These are phyloP conservation scores for Hydrotaea cyrtoneurina DNA, from an alignment of 2,888 invertebrate species.

Conservation along the genomic window DNA sequence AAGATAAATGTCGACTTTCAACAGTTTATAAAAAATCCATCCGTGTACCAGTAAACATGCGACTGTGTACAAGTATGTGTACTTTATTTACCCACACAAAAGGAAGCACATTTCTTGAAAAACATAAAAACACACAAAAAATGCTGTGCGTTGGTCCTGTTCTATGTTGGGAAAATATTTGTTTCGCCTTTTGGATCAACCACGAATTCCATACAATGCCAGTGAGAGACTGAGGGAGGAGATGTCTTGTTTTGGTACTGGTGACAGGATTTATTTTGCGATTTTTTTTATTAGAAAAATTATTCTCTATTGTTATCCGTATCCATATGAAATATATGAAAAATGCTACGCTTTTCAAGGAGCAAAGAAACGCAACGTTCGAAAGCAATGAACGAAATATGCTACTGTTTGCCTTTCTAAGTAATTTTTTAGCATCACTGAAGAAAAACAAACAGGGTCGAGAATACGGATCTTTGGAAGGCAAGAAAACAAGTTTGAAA, in stretches of 20 bases:
- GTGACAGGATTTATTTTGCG: conserved; percentile 12
- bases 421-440: conserved; percentile 2
- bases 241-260: not conserved
- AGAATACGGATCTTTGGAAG: not conserved
- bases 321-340: not conserved
- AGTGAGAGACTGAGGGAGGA: not conserved
- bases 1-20: conserved; percentile 66
- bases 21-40: conserved; percentile 54
- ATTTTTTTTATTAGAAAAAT: conserved; percentile 5
- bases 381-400: not conserved
- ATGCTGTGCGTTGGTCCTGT: conserved; percentile 30
- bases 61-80: not conserved
- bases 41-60: conserved; percentile 23
- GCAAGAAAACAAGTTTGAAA: too few species aligned
- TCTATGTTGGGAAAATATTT: not conserved
- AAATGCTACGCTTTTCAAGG: not conserved
- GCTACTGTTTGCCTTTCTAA: not conserved
- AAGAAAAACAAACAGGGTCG: not conserved
- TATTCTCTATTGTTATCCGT: not conserved
- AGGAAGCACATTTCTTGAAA: not conserved
- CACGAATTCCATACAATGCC: not conserved
- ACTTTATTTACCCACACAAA: not conserved
- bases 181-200: not conserved
- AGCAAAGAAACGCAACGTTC: not conserved
- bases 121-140: not conserved